These are phyloP conservation scores for Hermatobates lingyangjiaoensis DNA, from an alignment of 1,140 invertebrate genomes.

Conservation along the genomic window DNA sequence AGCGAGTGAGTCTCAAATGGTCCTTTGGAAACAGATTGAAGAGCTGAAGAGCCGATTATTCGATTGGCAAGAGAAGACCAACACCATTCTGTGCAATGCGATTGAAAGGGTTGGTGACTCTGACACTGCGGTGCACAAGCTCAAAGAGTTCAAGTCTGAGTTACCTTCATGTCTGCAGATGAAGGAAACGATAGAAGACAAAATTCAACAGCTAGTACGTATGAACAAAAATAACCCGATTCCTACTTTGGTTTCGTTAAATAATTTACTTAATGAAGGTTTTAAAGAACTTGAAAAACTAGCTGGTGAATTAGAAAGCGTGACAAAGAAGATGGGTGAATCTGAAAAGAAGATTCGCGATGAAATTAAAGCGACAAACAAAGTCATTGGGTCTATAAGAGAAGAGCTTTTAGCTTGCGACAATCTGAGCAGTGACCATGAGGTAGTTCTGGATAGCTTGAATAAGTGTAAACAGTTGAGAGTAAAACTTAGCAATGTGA, in stretches of 20 bases:
- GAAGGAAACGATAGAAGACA: conserved; percentile 52
- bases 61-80: conserved; percentile 66
- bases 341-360: conserved; percentile 50
- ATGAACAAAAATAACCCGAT: conserved; percentile 53
- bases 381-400: conserved; percentile 49
- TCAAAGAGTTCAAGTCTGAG: conserved; percentile 53
- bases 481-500: conserved; percentile 38
- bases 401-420: conserved; percentile 80
- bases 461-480: conserved; percentile 51
- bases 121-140: conserved; percentile 59
- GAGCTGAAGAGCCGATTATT: conserved; percentile 63
- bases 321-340: conserved; percentile 46
- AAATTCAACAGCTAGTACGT: conserved; percentile 60
- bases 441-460: conserved; percentile 58
- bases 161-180: conserved; percentile 53
- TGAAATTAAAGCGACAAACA: conserved; percentile 46
- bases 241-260: conserved; percentile 44
- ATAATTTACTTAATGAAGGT: conserved; percentile 49
- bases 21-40: conserved; percentile 82
- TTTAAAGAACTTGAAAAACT: conserved; percentile 54
- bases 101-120: conserved; percentile 56
- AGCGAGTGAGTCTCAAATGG: conserved; percentile 64
- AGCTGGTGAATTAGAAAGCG: conserved; percentile 51
- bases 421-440: conserved; percentile 71
- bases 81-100: conserved; percentile 48